Base-by-base conservation (phyloP, 1,140 invertebrate species). In the Cherax destructor region DNA sequence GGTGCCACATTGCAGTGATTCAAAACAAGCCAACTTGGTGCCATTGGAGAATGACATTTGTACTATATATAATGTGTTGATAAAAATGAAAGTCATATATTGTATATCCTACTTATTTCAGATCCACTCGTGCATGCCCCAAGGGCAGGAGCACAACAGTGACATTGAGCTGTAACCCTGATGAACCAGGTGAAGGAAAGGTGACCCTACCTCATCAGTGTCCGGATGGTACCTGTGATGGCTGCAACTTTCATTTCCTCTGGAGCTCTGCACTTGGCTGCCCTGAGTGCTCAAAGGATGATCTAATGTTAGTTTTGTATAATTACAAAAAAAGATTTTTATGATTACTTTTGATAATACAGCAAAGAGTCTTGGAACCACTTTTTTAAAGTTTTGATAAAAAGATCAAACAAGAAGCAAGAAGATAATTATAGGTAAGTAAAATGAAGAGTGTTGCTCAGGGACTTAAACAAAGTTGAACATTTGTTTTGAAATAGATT, bases 161-260 rank as follows among this genome's bases (percentile, higher is more conserved):
- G 41, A 96, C 96, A 24, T 91, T 95, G 47, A 93, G 95, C 21
- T 96, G 95, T 93, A 94, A 95, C 77, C 94, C 94, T 4, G 94
- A 94, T 47, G 86, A 95, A 84, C 93, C 94, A 47, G 94, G 94
- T 41, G 93, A 94, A 65, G 95, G 95, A 10, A 93, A 91, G 6
- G 94, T 95, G 59, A 91, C 93, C 76, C 93, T 95, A 59, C 96
- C 96, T 6, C 94, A 95, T 5, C 94, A 95, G 56, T 96, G 96
- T 94, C 95, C 95, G 0, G 96, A 96, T 94, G 96, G 95, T 5
- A 96, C 96, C 3, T 96, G 96, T 93, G 96, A 96, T 94, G 96
- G 96, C 4, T 96, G 96, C 93, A 95, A 95, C 80, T 96, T 96
- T 93, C 96, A 96, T 93, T 95, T 96, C 90, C 93, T 96, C 85